These are phyloP conservation scores for Phyllopteryx taeniolatus DNA, from an alignment of 2,113 vertebrate species.

Conservation along the genomic window DNA sequence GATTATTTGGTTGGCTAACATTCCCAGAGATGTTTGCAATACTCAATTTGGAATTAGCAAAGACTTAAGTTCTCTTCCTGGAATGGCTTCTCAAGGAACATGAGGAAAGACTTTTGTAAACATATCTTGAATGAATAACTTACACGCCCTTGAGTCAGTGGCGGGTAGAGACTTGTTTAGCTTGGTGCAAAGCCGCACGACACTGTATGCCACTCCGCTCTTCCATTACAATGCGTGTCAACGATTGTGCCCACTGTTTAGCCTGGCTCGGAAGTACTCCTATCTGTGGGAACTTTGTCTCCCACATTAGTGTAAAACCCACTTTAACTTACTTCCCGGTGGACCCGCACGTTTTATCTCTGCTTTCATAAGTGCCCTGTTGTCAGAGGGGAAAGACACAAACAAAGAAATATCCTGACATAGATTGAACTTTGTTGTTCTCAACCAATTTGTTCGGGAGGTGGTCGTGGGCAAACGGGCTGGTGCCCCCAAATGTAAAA, in stretches of 20 bases:
- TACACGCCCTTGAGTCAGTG: conserved; percentile 42
- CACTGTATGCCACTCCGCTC: conserved; percentile 56
- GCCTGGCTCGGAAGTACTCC: conserved; percentile 68
- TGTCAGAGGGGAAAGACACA: conserved; percentile 57
- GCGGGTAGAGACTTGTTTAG: conserved; percentile 61
- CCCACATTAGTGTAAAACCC: conserved; percentile 64
- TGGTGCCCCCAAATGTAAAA: conserved; percentile 62
- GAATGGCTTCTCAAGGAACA: conserved; percentile 38
- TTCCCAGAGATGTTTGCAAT: not conserved
- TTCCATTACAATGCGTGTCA: conserved; percentile 72
- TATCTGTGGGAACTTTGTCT: conserved; percentile 57
- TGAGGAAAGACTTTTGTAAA: conserved; percentile 25
- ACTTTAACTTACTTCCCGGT: conserved; percentile 62
- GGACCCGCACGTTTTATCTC: conserved; percentile 59
- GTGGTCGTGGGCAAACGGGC: conserved; percentile 62
- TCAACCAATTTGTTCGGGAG: conserved; percentile 66
- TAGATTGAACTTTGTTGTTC: conserved; percentile 76
- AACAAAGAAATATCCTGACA: conserved; percentile 68
- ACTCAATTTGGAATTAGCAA: conserved; percentile 7
- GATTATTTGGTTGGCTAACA: not conserved
- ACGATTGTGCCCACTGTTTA: conserved; percentile 71
- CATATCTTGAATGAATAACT: conserved; percentile 68
- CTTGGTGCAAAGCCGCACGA: conserved; percentile 47
- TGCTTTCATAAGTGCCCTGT: conserved; percentile 65
- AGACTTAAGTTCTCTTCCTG: conserved; percentile 31